Conservation (phyloP, 2,797 vertebrate genomes). For the Microctenopoma stevenorrisi region DNA sequence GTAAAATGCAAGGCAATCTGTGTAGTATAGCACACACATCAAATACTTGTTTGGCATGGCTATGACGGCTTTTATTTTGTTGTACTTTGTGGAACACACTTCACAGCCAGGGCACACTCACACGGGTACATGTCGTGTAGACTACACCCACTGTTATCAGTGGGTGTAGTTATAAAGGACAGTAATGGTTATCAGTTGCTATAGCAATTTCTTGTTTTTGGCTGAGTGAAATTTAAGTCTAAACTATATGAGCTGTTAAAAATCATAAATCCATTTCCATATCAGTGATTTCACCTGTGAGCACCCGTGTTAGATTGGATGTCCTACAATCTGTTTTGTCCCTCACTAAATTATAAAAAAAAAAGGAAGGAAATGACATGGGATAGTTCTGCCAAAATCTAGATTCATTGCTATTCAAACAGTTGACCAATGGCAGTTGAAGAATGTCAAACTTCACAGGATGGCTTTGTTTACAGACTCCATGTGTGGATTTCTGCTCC, state of each 20-base stretch:
- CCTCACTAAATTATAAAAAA: not conserved
- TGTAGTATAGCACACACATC: too few species aligned
- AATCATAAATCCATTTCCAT: not conserved
- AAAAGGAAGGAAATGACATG: conserved; percentile 33
- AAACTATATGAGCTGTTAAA: conserved; percentile 23
- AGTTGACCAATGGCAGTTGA: conserved; percentile 58
- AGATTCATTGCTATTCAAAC: conserved; percentile 63
- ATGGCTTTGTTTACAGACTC: conserved; percentile 60
- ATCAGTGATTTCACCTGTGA: not conserved
- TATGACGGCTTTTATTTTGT: too few species aligned
- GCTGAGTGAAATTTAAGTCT: conserved; percentile 4
- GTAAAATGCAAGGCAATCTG: too few species aligned
- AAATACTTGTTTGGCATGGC: too few species aligned
- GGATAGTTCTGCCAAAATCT: conserved; percentile 24
- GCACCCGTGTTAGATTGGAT: not conserved
- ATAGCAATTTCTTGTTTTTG: conserved; percentile 1
- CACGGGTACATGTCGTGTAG: too few species aligned
- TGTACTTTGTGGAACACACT: too few species aligned
- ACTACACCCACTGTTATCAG: not conserved
- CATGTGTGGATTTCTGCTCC: conserved; percentile 38
- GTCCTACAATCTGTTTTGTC: not conserved
- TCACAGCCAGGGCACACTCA: too few species aligned
- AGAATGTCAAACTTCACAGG: conserved; percentile 69
- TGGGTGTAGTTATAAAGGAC: not conserved
- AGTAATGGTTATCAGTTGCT: conserved; percentile 19